Base-by-base conservation (phyloP, 2,888 invertebrate species). In the Stenoptilia bipunctidactyla region DNA sequence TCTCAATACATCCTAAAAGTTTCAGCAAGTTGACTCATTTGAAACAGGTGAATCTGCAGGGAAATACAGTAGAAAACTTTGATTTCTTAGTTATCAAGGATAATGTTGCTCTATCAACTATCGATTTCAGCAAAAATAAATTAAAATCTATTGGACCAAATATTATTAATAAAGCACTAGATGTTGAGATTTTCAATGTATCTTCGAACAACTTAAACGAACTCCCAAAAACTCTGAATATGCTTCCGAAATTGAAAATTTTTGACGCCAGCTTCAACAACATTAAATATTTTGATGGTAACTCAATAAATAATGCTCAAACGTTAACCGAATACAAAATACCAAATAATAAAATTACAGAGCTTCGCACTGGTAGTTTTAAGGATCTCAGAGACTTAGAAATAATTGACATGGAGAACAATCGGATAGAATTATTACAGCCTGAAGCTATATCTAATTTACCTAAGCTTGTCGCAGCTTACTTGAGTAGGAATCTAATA, bases 221-320 rank as follows among this genome's bases (percentile, higher is more conserved):
- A 56, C 82, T 95, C 44, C 93, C 94, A 2, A 76, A 86, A 39
- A 89, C 90, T 25, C 70, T 94, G 39, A 88, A 89, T 40, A 87
- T 88, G 46, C 75, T 94, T 47, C 85, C 88, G 15, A 87, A 88
- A 48, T 73, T 96, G 13, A 88, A 89, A 61, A 77, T 89, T 41
- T 77, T 95, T 36, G 93, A 95, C 64, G 80, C 94, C 42, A 92
- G 92, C 58, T 88, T 88, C 61, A 95, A 95, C 69, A 87, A 90
- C 46, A 86, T 95, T 30, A 87, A 89, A 51, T 79, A 85, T 42
- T 85, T 94, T 41, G 87, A 90, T 40, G 87, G 90, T 0, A 89
- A 90, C 50, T 86, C 89, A 0, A 77, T 96, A 38, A 88, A 88
- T 45, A 89, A 88, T 47, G 82, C 94, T 57, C 86, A 88, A 27